These are phyloP conservation scores for Oryzias woworae DNA, from an alignment of 2,113 vertebrate species.

Conservation along the genomic window DNA sequence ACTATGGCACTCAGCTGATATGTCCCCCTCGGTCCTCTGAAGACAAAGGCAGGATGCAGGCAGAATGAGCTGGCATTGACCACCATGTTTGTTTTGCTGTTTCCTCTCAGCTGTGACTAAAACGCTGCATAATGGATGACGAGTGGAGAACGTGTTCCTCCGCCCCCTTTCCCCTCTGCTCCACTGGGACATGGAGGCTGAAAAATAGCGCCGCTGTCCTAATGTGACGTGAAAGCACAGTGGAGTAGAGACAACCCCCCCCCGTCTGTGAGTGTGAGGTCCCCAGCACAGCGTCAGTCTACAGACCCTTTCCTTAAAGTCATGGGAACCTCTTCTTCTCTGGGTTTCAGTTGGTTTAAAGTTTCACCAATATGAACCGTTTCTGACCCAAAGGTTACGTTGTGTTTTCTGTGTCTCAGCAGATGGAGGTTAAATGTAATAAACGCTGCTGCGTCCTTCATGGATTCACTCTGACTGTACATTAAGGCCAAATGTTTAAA, in stretches of 20 bases:
- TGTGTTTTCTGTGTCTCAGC: no score
- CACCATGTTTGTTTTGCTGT: slow-evolving; percentile 18
- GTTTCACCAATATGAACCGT: no score
- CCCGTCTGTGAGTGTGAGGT: slow-evolving; percentile 49
- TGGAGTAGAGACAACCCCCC: slow-evolving; percentile 45
- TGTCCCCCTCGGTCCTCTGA: background rate
- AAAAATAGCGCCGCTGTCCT: slow-evolving; percentile 66
- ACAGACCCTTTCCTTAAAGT: slow-evolving; percentile 28
- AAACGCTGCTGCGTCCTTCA: no score
- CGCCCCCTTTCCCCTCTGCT: slow-evolving; percentile 41
- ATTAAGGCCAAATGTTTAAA: background rate
- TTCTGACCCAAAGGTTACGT: no score
- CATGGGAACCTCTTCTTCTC: slow-evolving; percentile 30
- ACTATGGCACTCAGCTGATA: background rate
- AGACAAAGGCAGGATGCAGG: slow-evolving; percentile 4
- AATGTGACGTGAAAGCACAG: slow-evolving; percentile 61
- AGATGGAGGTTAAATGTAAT: no score
- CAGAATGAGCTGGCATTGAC: slow-evolving; percentile 5
- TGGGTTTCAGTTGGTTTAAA: no score
- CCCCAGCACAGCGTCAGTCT: slow-evolving; percentile 50
- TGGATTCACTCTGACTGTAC: no score
- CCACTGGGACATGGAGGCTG: slow-evolving; percentile 56
- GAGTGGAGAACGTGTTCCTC: slow-evolving; percentile 35
- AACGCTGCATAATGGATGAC: slow-evolving; percentile 70
- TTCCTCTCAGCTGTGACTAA: slow-evolving; percentile 56